A percentile compares a stretch with the other conserved stretches of the same genome.
Conservation (phyloP, 1,140 invertebrate species). For the Pteromalus puparum region DNA sequence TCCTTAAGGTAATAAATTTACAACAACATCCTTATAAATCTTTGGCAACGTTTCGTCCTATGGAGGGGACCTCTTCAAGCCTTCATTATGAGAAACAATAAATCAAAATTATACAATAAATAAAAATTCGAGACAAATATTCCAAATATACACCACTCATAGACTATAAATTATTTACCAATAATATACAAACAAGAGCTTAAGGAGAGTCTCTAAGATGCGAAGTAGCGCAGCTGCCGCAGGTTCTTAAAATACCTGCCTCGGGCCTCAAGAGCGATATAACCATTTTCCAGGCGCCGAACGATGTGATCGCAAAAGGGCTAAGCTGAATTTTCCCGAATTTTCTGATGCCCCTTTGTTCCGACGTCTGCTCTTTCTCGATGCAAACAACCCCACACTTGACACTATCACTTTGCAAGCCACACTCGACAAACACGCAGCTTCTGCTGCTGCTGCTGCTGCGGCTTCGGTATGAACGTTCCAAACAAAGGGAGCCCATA, state of each 20-base stretch:
- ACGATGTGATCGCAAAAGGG: no score
- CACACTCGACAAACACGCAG: constrained; percentile 23
- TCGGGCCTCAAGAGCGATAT: constrained; percentile 1
- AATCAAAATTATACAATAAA: no score
- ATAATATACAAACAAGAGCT: constrained; percentile 1
- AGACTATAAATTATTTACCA: no score
- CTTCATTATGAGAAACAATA: no score
- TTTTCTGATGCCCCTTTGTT: not conserved
- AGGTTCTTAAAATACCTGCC: constrained; percentile 1
- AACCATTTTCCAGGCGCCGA: no score
- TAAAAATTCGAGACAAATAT: no score
- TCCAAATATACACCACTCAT: no score
- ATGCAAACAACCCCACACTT: constrained; percentile 16
- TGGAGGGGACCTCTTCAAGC: no score
- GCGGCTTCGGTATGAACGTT: not conserved
- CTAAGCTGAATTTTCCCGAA: no score
- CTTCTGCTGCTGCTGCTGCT: not conserved
- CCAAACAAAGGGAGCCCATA: constrained; percentile 13
- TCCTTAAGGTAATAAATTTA: no score
- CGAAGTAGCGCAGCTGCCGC: not conserved
- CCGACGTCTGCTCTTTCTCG: not conserved
- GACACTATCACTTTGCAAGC: constrained; percentile 26
- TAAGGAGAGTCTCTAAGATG: not conserved
- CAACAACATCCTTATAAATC: no score
- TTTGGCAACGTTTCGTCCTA: no score